These are phyloP conservation scores for Crambe crambe DNA, from an alignment of 37 sponge, comb jelly and placozoan species.

Conservation along the genomic window DNA sequence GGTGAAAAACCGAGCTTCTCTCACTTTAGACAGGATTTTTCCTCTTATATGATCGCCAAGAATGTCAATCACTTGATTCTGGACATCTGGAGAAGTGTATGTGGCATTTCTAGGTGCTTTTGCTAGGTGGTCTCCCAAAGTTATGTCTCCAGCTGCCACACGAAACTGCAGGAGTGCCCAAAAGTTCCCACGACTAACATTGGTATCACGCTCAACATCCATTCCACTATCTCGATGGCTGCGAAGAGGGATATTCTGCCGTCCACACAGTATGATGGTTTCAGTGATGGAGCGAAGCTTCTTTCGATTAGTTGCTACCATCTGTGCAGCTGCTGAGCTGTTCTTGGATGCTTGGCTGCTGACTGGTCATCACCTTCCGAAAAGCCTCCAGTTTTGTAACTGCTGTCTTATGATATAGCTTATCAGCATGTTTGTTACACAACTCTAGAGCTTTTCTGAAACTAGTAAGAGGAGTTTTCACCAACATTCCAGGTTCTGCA, in stretches of 20 bases:
- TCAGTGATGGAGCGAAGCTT: conserved; percentile 36
- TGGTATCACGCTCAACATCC: conserved; percentile 17
- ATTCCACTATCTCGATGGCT: conserved; percentile 21
- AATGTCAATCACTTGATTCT: background rate
- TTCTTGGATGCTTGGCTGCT: background rate
- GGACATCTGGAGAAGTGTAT: background rate
- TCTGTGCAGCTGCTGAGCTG: background rate
- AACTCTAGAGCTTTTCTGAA: conserved; percentile 31
- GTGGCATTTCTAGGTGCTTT: conserved; percentile 19
- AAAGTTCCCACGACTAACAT: conserved; percentile 17
- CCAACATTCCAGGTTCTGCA: conserved; percentile 27
- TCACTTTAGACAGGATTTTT: background rate
- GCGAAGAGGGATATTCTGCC: conserved; percentile 42
- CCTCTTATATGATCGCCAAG: background rate
- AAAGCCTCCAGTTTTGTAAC: conserved; percentile 23
- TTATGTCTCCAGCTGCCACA: conserved; percentile 31
- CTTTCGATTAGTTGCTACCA: conserved; percentile 28
- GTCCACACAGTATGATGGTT: conserved; percentile 35
- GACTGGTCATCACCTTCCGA: conserved; percentile 18
- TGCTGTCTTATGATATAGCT: conserved; percentile 53
- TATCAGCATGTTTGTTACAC: conserved; percentile 21
- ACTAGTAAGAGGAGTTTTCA: conserved; percentile 35
- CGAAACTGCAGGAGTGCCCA: conserved; percentile 18
- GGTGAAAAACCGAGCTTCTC: background rate
- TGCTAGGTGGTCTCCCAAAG: conserved; percentile 12